Evolutionary conservation across 2,113 vertebrate genomes (phyloP).

Genomic region (Nyctereutes procyonoides): DNA sequence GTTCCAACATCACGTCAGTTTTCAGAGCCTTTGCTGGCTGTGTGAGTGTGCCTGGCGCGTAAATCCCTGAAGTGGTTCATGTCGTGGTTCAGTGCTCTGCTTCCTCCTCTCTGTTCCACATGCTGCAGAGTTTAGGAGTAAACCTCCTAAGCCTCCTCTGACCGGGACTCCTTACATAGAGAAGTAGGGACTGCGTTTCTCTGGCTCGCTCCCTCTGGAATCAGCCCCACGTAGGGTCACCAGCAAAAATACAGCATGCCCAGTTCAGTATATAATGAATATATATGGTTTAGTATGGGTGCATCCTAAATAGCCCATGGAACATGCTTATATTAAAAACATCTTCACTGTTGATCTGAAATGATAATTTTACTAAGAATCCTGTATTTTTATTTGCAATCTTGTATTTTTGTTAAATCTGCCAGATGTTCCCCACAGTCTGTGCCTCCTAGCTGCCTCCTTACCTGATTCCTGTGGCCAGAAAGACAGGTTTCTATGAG

Average conservation of each 20-base stretch:
- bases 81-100: accelerated
- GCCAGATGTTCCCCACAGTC: accelerated
- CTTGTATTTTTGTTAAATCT: background rate
- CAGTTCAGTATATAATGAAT: background rate
- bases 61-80: accelerated
- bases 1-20: accelerated
- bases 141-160: background rate
- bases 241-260: background rate
- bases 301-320: background rate
- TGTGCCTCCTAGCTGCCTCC: no score
- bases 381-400: background rate
- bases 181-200: background rate
- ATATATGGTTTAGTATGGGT: background rate
- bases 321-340: no score
- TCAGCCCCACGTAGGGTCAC: accelerated
- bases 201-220: no score
- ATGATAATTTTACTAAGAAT: background rate
- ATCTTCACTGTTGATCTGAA: background rate
- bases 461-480: background rate
- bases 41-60: accelerated
- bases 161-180: accelerated
- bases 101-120: no score
- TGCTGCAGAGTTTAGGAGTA: accelerated
- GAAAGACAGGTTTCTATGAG: background rate
- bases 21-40: no score